Percentiles rank a stretch among this genome's conserved stretches.
These are phyloP conservation scores for Ectobius pallidus DNA, from an alignment of 2,888 invertebrate genomes.

Conservation along the genomic window DNA sequence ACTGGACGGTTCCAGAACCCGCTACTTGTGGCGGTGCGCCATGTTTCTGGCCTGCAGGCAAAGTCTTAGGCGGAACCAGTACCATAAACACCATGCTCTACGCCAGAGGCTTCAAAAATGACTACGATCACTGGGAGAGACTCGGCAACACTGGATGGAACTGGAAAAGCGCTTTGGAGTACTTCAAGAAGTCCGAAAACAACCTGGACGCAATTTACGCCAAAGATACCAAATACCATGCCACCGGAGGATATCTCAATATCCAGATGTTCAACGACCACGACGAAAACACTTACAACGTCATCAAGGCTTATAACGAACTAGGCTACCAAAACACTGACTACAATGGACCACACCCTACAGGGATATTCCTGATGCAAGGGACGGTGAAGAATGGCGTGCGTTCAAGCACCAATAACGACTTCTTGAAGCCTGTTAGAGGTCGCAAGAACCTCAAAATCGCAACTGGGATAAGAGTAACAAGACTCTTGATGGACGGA, in stretches of 20 bases:
- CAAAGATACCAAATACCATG: background rate
- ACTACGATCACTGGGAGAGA: background rate
- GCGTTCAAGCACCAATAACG: background rate
- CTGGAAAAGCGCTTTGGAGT: background rate
- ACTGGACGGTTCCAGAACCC: background rate
- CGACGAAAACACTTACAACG: background rate
- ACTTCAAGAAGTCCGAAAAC: constrained; percentile 8
- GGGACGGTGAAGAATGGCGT: background rate
- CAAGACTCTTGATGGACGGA: background rate
- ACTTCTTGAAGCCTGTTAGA: background rate
- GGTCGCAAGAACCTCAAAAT: background rate
- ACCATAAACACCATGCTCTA: background rate
- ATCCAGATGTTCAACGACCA: background rate
- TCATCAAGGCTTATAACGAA: background rate
- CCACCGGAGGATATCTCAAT: background rate
- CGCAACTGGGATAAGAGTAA: background rate
- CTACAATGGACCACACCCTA: background rate
- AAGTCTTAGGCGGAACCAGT: background rate
- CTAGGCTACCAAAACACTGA: background rate
- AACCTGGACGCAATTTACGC: background rate
- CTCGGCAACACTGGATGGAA: constrained; percentile 5
- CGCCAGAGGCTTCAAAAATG: background rate
- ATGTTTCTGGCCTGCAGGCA: constrained; percentile 1
- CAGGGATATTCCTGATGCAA: background rate
- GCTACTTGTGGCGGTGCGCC: background rate